phyloP scores from a whole-genome alignment of 2,113 vertebrate species.

The Apeltes quadracus region DNA sequence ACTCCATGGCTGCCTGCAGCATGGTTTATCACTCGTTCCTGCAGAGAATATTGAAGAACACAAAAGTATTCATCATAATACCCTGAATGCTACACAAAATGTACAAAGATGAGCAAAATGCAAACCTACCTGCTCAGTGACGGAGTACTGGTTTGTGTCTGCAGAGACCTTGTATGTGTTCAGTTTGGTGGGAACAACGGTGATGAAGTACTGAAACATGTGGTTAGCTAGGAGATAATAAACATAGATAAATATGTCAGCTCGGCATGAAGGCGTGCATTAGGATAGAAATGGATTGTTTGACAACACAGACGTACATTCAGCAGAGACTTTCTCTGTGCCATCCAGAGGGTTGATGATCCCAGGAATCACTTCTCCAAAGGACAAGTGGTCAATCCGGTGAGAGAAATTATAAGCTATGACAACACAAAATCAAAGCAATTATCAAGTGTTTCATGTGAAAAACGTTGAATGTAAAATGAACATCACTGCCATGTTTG shows the following conservation, averaged over 20 bases:
- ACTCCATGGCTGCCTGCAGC: conserved; percentile 96
- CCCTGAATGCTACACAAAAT: neutral
- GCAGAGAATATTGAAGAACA: conserved; percentile 5
- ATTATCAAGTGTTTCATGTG: neutral
- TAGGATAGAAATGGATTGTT: neutral
- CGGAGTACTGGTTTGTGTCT: conserved; percentile 96
- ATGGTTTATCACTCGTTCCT: conserved; percentile 96
- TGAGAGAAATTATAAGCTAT: conserved; percentile 98
- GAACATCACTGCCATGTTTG: neutral
- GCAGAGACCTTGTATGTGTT: conserved; percentile 92
- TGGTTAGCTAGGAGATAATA: conserved; percentile 87
- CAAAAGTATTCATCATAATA: neutral
- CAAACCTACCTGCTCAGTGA: conserved; percentile 92
- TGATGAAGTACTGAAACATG: conserved; percentile 99
- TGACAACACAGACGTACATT: conserved; percentile 81
- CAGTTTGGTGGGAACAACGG: conserved; percentile 97
- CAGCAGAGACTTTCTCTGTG: conserved; percentile 92
- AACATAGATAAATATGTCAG: neutral
- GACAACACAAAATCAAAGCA: conserved; percentile 35
- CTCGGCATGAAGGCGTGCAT: neutral
- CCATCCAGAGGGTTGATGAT: conserved; percentile 96
- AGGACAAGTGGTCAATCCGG: conserved; percentile 97
- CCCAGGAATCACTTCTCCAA: conserved; percentile 93
- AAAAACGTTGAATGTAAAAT: neutral
- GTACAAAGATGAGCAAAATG: neutral